Percentiles rank a stretch among this genome's conserved stretches.
phyloP scores from a whole-genome alignment of 2,797 vertebrate species.

The Pseudochirops cupreus region DNA sequence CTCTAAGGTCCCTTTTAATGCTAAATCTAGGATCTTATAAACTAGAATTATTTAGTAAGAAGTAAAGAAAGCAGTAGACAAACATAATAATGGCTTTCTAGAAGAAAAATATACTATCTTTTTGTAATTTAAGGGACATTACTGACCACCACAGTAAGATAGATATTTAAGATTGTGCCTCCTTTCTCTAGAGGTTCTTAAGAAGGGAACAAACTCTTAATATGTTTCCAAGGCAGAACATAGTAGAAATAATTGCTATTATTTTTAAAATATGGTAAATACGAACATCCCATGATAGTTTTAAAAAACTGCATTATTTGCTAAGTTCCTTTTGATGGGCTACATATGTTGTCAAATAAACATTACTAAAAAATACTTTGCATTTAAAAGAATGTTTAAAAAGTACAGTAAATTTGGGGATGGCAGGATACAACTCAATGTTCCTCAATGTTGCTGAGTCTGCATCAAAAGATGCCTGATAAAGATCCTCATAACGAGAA shows the following conservation, averaged over 20 bases:
- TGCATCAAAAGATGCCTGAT: slow-evolving; percentile 97
- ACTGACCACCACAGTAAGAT: neutral
- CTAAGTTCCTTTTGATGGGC: slow-evolving; percentile 23
- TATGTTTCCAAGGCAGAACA: neutral
- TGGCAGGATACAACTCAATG: slow-evolving; percentile 96
- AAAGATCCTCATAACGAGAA: slow-evolving; percentile 93
- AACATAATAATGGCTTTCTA: neutral
- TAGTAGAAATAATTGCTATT: neutral
- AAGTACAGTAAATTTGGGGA: neutral
- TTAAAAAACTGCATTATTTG: slow-evolving; percentile 43
- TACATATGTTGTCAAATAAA: slow-evolving; percentile 33
- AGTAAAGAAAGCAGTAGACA: neutral
- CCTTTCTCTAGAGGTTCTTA: neutral
- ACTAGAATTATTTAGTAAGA: neutral
- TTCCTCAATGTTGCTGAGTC: slow-evolving; percentile 96
- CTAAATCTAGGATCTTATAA: slow-evolving; percentile 1
- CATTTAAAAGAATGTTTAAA: slow-evolving; percentile 30
- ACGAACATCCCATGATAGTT: slow-evolving; percentile 15
- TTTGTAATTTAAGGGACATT: neutral
- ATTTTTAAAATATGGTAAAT: slow-evolving; percentile 21
- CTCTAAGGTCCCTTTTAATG: neutral
- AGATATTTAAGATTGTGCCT: neutral
- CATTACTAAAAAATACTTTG: neutral
- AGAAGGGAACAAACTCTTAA: neutral
- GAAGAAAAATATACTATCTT: neutral